A percentile compares a stretch with the other conserved stretches of the same genome.
phyloP scores from a whole-genome alignment of 2,888 invertebrate genomes.

The Protonemura montana region DNA sequence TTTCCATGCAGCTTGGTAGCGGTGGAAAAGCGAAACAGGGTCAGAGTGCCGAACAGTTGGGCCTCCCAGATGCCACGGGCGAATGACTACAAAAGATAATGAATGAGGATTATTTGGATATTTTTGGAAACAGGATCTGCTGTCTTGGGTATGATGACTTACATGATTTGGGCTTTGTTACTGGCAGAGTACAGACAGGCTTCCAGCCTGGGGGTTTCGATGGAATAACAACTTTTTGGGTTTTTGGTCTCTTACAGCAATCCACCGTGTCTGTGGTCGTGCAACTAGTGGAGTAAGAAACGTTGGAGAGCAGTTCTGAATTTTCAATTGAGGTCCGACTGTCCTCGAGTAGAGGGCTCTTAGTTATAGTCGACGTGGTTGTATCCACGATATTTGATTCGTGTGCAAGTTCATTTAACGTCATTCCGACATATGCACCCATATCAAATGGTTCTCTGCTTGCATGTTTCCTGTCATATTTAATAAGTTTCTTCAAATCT shows the following conservation, averaged over 20 bases:
- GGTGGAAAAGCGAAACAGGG: slow-evolving; percentile 77
- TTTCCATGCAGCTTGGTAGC: slow-evolving; percentile 77
- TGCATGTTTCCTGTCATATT: slow-evolving; percentile 61
- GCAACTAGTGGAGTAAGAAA: neutral
- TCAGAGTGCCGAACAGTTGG: slow-evolving; percentile 63
- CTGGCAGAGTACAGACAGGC: neutral
- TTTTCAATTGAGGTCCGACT: neutral
- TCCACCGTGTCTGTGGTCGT: neutral
- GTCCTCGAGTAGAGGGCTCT: neutral
- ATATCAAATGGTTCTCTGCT: slow-evolving; percentile 50
- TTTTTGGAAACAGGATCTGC: neutral
- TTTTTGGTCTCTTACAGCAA: neutral
- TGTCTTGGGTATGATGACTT: too few species aligned
- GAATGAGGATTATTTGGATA: neutral
- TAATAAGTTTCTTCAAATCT: slow-evolving; percentile 75
- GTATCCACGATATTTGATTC: slow-evolving; percentile 43
- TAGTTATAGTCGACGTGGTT: neutral
- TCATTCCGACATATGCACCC: slow-evolving; percentile 1
- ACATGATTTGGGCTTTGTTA: slow-evolving; percentile 44
- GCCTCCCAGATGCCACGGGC: slow-evolving; percentile 62
- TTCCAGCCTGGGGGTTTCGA: neutral
- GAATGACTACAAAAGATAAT: slow-evolving; percentile 69
- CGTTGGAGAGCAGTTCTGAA: neutral
- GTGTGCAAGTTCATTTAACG: neutral
- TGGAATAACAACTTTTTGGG: neutral